These are phyloP conservation scores for Aulostomus chinensis DNA, from an alignment of 2,797 vertebrate species.

Conservation along the genomic window DNA sequence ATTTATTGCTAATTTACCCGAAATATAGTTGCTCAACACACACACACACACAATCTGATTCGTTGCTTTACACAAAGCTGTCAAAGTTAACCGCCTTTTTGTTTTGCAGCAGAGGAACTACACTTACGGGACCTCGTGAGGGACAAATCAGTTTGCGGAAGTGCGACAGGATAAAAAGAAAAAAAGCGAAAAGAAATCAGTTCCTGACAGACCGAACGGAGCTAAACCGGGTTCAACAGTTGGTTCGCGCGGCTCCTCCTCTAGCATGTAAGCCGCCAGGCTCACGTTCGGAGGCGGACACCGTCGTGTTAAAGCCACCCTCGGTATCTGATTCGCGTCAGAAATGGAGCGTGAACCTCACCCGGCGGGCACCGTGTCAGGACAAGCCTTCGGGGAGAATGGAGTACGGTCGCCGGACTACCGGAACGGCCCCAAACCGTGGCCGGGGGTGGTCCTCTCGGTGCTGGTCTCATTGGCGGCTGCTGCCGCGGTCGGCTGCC, in stretches of 20 bases:
- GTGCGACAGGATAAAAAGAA: not conserved
- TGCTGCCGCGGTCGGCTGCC: slow-evolving; percentile 49
- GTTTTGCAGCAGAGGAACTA: not conserved
- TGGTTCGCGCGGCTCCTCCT: not conserved
- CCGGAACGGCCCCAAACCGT: slow-evolving; percentile 19
- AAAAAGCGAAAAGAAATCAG: not conserved
- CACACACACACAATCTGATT: too few species aligned
- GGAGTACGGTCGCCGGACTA: not conserved
- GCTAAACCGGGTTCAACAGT: not conserved
- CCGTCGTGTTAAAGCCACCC: too few species aligned
- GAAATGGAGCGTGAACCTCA: not conserved
- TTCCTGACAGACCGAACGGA: not conserved
- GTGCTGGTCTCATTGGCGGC: slow-evolving; percentile 53
- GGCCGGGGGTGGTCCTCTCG: slow-evolving; percentile 55
- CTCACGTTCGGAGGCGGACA: too few species aligned
- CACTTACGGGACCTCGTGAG: slow-evolving; percentile 4
- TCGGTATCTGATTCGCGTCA: too few species aligned
- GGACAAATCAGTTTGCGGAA: slow-evolving; percentile 41
- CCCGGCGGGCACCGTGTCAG: too few species aligned
- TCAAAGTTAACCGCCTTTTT: too few species aligned
- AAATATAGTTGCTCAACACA: too few species aligned
- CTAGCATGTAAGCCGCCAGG: too few species aligned
- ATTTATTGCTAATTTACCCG: too few species aligned
- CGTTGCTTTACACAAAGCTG: too few species aligned
- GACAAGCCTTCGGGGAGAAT: too few species aligned